Base-by-base conservation (phyloP, 2,113 vertebrate genomes). In the Tupaia tana region DNA sequence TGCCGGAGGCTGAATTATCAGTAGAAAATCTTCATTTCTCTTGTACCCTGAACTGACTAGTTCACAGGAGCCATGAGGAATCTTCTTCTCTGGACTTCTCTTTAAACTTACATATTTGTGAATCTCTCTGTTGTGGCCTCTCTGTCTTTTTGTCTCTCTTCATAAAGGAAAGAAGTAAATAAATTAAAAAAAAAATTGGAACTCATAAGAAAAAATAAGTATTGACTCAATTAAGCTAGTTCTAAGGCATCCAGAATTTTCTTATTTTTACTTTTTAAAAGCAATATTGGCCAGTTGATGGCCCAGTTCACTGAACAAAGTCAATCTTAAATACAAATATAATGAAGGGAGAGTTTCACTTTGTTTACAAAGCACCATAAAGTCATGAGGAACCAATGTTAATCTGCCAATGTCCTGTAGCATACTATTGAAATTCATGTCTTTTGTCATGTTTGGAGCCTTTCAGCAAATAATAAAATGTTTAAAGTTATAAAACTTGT, bases 401-500 rank as follows among this genome's bases (percentile, higher is more conserved):
- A 73, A 83, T 63, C 61, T 87, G 56, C n/a, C 22, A 15, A 52
- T 54, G 14, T 58, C 18, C 15, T 85, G 4, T 54, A 59, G 34
- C 25, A 81, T 27, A 18, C n/a, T 86, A 25, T 64, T 96, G 90
- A 64, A 59, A 69, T 82, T 78, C 34, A 20, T 66, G 16, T n/a
- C 24, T 88, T 84, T 88, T 67, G 61, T 75, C 14, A 58, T n/a
- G 29, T 43, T 88, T 71, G 10, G 34, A 90, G 19, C 15, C 58
- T 89, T 63, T 61, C 20, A 79, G 61, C 11, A 97, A 91, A 73
- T 64, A 43, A 90, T 24, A 94, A 93, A 89, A 88, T 29, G 15
- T 73, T 95, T 80, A 71, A 84, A 94, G 82, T 78, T 87, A 69
- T 64, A 87, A 69, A 95, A 86, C 22, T 66, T 54, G 1, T 67